Conservation (phyloP, 1,140 invertebrate species). For the Drepana arcuata region DNA sequence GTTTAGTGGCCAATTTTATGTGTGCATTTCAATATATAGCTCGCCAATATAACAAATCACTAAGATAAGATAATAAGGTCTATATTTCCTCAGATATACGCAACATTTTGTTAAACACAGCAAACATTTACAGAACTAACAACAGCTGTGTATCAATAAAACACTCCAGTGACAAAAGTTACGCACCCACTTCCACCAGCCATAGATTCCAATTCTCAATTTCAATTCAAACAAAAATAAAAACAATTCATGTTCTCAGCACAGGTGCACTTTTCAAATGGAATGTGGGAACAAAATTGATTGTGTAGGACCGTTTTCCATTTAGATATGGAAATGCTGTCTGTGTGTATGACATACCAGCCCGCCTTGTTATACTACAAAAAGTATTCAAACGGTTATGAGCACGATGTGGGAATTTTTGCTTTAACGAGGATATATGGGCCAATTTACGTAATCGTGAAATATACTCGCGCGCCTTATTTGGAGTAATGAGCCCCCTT, state of each 20-base stretch:
- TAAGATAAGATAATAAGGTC: too few relatives aligned
- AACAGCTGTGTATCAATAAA: too few relatives aligned
- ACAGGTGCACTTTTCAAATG: slow-evolving; percentile 62
- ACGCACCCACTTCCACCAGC: slow-evolving; percentile 2
- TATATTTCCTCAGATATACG: too few relatives aligned
- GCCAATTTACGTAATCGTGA: too few relatives aligned
- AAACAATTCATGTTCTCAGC: slow-evolving; percentile 42
- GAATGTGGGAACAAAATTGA: slow-evolving; percentile 62
- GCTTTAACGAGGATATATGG: slow-evolving; percentile 9
- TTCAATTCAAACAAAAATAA: slow-evolving; percentile 19
- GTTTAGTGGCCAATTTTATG: too few relatives aligned
- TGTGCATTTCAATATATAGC: too few relatives aligned
- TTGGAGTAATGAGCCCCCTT: too few relatives aligned
- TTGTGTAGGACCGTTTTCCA: slow-evolving; percentile 62
- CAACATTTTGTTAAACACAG: too few relatives aligned
- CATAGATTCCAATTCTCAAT: slow-evolving; percentile 18
- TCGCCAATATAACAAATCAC: too few relatives aligned
- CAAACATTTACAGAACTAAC: too few relatives aligned
- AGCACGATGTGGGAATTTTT: slow-evolving; percentile 6
- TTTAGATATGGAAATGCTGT: slow-evolving; percentile 67
- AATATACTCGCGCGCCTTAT: too few relatives aligned
- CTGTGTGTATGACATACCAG: slow-evolving; percentile 44
- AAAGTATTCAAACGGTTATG: slow-evolving; percentile 30
- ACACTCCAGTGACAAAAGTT: slow-evolving; percentile 14
- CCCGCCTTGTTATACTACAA: slow-evolving; percentile 25